phyloP scores from a whole-genome alignment of 2,888 invertebrate genomes.

The Parascotia fuliginaria region DNA sequence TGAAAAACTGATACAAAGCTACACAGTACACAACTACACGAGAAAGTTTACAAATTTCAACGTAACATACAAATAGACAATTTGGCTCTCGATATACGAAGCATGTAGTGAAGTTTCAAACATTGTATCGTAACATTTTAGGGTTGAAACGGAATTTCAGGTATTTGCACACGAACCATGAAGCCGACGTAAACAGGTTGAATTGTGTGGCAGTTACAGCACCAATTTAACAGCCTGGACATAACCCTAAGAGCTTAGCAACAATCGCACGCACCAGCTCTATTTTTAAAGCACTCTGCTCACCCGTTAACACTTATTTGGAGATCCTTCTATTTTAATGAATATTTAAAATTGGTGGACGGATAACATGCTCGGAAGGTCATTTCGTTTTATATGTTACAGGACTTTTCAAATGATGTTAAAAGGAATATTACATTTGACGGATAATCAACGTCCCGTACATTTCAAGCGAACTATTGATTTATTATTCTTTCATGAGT shows the following conservation, averaged over 20 bases:
- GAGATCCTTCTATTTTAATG: not conserved
- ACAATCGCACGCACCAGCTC: constrained; percentile 7
- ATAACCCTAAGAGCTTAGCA: not conserved
- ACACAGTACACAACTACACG: not conserved
- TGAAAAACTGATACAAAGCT: not conserved
- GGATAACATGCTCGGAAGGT: not conserved
- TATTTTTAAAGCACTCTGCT: constrained; percentile 21
- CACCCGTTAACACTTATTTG: not conserved
- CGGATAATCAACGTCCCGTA: not conserved
- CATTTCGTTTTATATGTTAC: not conserved
- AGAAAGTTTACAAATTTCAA: not conserved
- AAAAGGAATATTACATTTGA: not conserved
- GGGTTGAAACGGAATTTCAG: constrained; percentile 7
- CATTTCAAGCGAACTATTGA: not conserved
- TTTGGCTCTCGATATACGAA: not conserved
- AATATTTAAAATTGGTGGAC: not conserved
- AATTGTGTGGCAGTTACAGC: constrained; percentile 10
- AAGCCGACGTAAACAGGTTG: not conserved
- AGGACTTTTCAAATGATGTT: not conserved
- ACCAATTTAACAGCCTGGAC: constrained; percentile 22
- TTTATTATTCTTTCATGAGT: no score
- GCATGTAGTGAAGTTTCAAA: not conserved
- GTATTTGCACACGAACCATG: not conserved
- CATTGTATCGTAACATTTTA: not conserved
- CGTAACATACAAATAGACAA: not conserved